Evolutionary conservation across 2,888 invertebrate genomes (phyloP).

Genomic region (Lumbricus terrestris): DNA sequence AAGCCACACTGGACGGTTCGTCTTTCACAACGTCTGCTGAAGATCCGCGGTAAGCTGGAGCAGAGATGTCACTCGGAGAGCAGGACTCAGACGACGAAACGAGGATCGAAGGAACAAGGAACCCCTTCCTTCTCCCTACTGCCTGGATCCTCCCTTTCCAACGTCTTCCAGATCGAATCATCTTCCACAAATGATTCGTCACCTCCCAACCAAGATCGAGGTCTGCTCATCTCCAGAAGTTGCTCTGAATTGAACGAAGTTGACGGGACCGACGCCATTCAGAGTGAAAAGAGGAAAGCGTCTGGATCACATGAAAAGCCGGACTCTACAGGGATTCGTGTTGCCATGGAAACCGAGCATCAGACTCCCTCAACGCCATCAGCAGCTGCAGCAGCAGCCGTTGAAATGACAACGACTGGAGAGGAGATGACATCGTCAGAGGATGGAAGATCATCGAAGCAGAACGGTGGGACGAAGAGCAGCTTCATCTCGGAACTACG

Average conservation of each 20-base stretch:
- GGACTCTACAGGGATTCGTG: neutral
- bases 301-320: neutral
- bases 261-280: neutral
- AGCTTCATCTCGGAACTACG: neutral
- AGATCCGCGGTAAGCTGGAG: slow-evolving; percentile 9
- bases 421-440: neutral
- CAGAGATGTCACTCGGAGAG: neutral
- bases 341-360: neutral
- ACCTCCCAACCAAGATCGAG: neutral
- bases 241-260: neutral
- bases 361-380: neutral
- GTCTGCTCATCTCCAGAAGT: neutral
- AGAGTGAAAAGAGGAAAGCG: neutral
- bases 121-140: neutral
- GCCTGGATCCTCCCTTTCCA: neutral
- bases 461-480: neutral
- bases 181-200: neutral
- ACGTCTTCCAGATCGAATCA: neutral
- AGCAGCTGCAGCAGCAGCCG: neutral
- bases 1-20: neutral
- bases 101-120: neutral
- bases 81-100: neutral
- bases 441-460: neutral
- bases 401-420: neutral
- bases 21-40: neutral